phyloP scores from a whole-genome alignment of 2,888 invertebrate genomes.

The Plemyria rubiginata region DNA sequence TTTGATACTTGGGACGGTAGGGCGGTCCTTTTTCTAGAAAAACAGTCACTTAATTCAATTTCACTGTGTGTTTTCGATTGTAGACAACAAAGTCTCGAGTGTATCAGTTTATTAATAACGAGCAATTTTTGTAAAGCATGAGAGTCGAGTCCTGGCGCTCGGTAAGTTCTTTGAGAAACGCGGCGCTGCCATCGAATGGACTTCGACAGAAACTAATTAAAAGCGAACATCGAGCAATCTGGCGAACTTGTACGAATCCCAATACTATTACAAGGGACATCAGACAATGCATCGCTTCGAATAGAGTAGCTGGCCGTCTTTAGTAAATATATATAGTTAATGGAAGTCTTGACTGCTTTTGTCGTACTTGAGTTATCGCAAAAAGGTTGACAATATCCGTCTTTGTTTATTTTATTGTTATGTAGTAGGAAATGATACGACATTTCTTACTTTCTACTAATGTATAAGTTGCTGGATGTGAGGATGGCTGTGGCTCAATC shows the following conservation, averaged over 20 bases:
- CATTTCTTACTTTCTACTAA: no score
- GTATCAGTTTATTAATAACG: constrained; percentile 25
- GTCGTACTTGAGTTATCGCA: background rate
- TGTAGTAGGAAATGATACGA: no score
- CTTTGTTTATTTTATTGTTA: no score
- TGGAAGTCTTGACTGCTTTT: constrained; percentile 6
- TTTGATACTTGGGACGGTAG: no score
- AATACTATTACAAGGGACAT: constrained; percentile 47
- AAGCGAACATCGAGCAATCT: constrained; percentile 69
- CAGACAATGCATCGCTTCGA: constrained; percentile 41
- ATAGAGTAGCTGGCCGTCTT: constrained; percentile 8
- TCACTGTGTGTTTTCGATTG: background rate
- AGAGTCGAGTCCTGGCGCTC: constrained; percentile 28
- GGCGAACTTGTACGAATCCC: constrained; percentile 50
- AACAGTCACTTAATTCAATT: no score
- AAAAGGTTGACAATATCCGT: background rate
- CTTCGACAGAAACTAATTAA: constrained; percentile 75
- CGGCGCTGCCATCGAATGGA: constrained; percentile 59
- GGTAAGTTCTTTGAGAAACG: constrained; percentile 67
- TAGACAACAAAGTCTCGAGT: background rate
- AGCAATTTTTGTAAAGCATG: constrained; percentile 43
- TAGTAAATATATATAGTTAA: constrained; percentile 16
- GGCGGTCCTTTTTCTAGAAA: no score
- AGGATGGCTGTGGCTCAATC: no score
- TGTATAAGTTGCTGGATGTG: no score